Percentiles rank a stretch among this genome's conserved stretches.
These are phyloP conservation scores for Chrysemys picta DNA, from an alignment of 2,113 vertebrate genomes.

Conservation along the genomic window DNA sequence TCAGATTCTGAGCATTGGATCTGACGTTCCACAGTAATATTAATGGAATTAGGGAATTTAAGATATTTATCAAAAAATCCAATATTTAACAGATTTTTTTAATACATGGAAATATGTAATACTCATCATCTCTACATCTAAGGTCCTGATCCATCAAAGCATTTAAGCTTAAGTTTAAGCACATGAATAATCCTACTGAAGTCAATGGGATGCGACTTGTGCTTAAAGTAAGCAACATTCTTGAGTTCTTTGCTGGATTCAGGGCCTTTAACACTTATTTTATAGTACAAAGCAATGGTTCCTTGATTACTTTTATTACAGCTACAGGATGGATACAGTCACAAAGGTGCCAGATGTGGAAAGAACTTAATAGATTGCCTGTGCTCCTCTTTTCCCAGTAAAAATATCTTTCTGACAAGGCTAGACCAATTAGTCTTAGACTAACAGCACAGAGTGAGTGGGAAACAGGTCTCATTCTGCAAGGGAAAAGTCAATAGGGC, in stretches of 20 bases:
- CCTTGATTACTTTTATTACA: not conserved
- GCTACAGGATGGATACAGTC: not conserved
- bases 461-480: not conserved
- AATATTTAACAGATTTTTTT: not conserved
- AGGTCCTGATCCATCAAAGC: not conserved
- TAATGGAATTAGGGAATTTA: not conserved
- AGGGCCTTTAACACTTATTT: not conserved
- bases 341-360: not conserved
- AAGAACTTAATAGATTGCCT: not conserved
- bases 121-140: not conserved
- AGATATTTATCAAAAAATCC: not conserved
- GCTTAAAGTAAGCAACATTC: not conserved
- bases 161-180: not conserved
- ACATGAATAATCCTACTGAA: not conserved
- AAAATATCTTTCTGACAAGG: not conserved
- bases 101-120: not conserved
- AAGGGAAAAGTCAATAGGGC: not conserved
- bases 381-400: not conserved
- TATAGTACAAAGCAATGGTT: not conserved
- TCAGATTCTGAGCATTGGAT: not conserved
- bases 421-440: not conserved
- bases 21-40: not conserved
- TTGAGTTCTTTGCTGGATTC: not conserved
- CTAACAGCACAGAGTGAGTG: not conserved
- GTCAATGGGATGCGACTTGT: not conserved